Percentiles rank a stretch among this genome's conserved stretches.
Conservation (phyloP, 2,113 vertebrate genomes). For the Tor tambroides region DNA sequence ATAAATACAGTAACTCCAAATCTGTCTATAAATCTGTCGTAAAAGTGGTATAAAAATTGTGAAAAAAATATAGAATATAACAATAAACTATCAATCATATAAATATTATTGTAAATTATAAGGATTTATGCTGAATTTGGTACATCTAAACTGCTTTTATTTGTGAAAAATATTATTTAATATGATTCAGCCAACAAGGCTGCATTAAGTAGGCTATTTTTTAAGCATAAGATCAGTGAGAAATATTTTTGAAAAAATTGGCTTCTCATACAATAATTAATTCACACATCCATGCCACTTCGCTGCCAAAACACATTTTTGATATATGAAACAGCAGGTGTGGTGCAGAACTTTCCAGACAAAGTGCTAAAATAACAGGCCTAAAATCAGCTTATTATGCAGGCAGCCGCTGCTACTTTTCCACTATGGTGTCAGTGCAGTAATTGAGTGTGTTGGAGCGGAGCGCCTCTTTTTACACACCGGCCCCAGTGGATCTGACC, state of each 20-base stretch:
- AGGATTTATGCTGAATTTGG: no score
- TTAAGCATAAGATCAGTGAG: background rate
- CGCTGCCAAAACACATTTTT: slow-evolving; percentile 4
- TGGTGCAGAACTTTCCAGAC: slow-evolving; percentile 45
- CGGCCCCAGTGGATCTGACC: slow-evolving; percentile 72
- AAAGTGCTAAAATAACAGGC: slow-evolving; percentile 50
- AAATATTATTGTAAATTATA: background rate
- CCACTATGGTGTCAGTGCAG: slow-evolving; percentile 50
- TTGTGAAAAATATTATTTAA: background rate
- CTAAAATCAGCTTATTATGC: slow-evolving; percentile 45
- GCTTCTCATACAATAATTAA: slow-evolving; percentile 7
- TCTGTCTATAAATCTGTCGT: background rate
- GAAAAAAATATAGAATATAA: background rate
- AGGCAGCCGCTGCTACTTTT: slow-evolving; percentile 36
- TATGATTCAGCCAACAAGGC: background rate
- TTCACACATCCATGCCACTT: slow-evolving; percentile 14
- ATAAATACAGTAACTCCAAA: background rate
- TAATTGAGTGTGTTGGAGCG: slow-evolving; percentile 56
- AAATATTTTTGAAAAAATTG: background rate
- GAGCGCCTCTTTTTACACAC: slow-evolving; percentile 64
- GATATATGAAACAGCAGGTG: slow-evolving; percentile 26
- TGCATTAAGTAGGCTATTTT: background rate
- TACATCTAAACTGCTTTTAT: background rate
- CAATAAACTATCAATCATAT: background rate
- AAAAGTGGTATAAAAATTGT: no score